phyloP scores from a whole-genome alignment of 1,140 invertebrate genomes.

The Drosophila nigromelanica region DNA sequence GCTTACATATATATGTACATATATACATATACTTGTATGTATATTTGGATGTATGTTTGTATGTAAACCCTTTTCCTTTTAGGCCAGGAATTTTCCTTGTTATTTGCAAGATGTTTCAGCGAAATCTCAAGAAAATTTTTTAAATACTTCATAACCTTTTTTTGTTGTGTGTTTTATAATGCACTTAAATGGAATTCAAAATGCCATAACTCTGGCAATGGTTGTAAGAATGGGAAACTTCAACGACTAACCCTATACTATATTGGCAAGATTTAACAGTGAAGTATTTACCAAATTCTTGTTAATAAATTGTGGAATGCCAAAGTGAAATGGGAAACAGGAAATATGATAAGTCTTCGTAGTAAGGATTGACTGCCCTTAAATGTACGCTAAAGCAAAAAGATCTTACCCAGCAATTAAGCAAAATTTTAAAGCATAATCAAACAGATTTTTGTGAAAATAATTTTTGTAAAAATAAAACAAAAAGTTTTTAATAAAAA shows the following conservation, averaged over 20 bases:
- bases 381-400: no score
- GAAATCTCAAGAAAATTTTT: slow-evolving; percentile 76
- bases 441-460: no score
- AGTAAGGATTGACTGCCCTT: not conserved
- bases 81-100: slow-evolving; percentile 69
- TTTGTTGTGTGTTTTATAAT: slow-evolving; percentile 59
- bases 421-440: no score
- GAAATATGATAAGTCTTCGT: not conserved
- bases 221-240: slow-evolving; percentile 41
- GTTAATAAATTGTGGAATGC: slow-evolving; percentile 5
- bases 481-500: no score
- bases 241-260: slow-evolving; percentile 25
- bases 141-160: slow-evolving; percentile 62
- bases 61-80: slow-evolving; percentile 59
- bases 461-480: no score
- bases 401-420: no score
- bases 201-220: slow-evolving; percentile 72
- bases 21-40: not conserved
- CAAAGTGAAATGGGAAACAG: not conserved
- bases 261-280: slow-evolving; percentile 35
- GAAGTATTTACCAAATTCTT: slow-evolving; percentile 62
- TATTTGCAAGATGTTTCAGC: slow-evolving; percentile 65
- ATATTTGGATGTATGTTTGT: slow-evolving; percentile 1
- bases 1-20: not conserved
- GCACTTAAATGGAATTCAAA: slow-evolving; percentile 72